A percentile compares a stretch with the other conserved stretches of the same genome.
phyloP scores from a whole-genome alignment of 2,797 vertebrate species.

The Chelidonichthys spinosus region DNA sequence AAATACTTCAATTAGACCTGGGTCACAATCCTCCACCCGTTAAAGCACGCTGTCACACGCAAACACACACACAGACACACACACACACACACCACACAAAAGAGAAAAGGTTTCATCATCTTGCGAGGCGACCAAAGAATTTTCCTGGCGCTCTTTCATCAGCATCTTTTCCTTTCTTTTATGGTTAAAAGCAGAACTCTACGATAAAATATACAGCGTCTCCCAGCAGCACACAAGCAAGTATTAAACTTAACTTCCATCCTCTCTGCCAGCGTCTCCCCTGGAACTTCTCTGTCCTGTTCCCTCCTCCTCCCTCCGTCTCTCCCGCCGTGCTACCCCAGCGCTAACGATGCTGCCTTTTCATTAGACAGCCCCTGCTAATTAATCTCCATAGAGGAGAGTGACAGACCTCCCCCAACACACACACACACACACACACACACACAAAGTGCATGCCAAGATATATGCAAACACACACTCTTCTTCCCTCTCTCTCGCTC shows the following conservation, averaged over 20 bases:
- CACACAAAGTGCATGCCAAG: conserved; percentile 62
- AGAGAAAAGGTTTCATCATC: conserved; percentile 34
- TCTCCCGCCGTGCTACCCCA: conserved; percentile 74
- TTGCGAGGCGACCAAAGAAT: conserved; percentile 14
- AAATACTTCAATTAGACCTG: conserved; percentile 86
- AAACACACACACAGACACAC: conserved; percentile 44
- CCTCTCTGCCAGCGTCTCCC: conserved; percentile 64
- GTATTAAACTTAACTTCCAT: conserved; percentile 66
- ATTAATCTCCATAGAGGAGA: conserved; percentile 87
- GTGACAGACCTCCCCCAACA: conserved; percentile 83
- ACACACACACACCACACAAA: conserved; percentile 31
- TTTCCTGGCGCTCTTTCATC: conserved; percentile 1
- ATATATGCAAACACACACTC: conserved; percentile 81
- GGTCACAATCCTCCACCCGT: conserved; percentile 85
- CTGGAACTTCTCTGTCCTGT: conserved; percentile 69
- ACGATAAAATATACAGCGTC: conserved; percentile 28
- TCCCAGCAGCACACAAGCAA: conserved; percentile 34
- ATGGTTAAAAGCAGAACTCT: conserved; percentile 36
- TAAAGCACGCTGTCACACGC: conserved; percentile 73
- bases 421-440: conserved; percentile 41
- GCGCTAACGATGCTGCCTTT: conserved; percentile 83
- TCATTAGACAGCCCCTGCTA: conserved; percentile 87
- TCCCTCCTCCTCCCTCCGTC: conserved; percentile 49
- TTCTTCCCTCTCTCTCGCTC: conserved; percentile 63
- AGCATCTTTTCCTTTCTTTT: conserved; percentile 22